A percentile compares a stretch with the other conserved stretches of the same genome.
Conservation (phyloP, 1,140 invertebrate genomes). For the Drosophila serrata region DNA sequence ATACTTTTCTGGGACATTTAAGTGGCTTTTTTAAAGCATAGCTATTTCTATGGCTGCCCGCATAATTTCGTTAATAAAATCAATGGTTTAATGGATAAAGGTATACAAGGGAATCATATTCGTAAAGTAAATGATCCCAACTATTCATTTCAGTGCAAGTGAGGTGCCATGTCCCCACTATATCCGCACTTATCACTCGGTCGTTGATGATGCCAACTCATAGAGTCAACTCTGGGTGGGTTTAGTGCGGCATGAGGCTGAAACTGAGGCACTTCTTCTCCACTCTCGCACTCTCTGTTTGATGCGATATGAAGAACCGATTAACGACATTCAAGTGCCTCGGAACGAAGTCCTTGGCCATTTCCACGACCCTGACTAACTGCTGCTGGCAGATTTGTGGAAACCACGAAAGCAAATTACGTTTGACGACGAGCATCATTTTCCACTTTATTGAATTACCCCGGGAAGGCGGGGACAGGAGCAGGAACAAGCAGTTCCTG, state of each 20-base stretch:
- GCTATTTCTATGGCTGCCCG: not conserved
- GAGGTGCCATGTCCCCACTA: constrained; percentile 18
- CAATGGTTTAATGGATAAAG: not conserved
- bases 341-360: constrained; percentile 25
- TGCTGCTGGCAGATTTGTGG: constrained; percentile 67
- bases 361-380: constrained; percentile 14
- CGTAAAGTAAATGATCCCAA: not conserved
- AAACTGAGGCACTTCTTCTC: not conserved
- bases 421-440: constrained; percentile 77
- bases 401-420: constrained; percentile 82
- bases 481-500: constrained; percentile 2
- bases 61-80: not conserved
- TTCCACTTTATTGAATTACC: constrained; percentile 83
- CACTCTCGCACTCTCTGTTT: constrained; percentile 43
- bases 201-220: constrained; percentile 46
- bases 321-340: constrained; percentile 74
- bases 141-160: constrained; percentile 11
- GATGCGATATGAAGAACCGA: constrained; percentile 82
- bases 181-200: constrained; percentile 43
- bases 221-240: constrained; percentile 11
- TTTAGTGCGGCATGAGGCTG: not conserved
- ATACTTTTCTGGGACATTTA: not conserved
- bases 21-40: not conserved
- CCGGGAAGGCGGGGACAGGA: constrained; percentile 36
- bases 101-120: too few relatives aligned